Percentiles rank a stretch among this genome's conserved stretches.
phyloP scores from a whole-genome alignment of 2,113 vertebrate genomes.

The Rynchops niger region DNA sequence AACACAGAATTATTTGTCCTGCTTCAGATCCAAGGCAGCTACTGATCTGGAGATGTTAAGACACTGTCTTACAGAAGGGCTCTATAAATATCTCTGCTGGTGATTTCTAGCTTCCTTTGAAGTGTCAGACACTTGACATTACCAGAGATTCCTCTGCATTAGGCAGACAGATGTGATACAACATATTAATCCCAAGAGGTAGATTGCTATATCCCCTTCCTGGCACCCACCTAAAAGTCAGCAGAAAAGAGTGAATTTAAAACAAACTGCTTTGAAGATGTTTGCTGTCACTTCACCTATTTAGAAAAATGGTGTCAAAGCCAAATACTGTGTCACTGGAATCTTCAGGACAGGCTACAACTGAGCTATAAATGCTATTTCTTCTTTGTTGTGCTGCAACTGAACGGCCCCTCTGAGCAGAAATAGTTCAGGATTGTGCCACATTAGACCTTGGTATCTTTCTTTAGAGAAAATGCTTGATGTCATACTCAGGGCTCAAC shows the following conservation, averaged over 20 bases:
- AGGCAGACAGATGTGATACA: conserved; percentile 44
- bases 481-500: background rate
- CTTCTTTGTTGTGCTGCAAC: background rate
- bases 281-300: background rate
- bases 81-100: conserved; percentile 41
- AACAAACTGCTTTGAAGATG: background rate
- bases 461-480: background rate
- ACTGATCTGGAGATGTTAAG: conserved; percentile 20
- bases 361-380: background rate
- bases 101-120: conserved; percentile 46
- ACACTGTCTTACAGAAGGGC: background rate
- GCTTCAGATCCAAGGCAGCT: conserved; percentile 18
- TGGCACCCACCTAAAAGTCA: conserved; percentile 3
- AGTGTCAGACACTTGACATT: conserved; percentile 45
- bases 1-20: background rate
- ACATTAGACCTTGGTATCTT: background rate
- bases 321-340: background rate
- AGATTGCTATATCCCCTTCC: background rate
- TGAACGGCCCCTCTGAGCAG: background rate
- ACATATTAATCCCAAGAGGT: conserved; percentile 32
- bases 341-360: background rate
- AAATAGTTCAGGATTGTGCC: background rate
- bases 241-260: background rate
- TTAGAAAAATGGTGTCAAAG: background rate
- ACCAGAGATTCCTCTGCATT: conserved; percentile 31